Conservation (phyloP, 2,113 vertebrate species). For the Chrysochloris asiatica region DNA sequence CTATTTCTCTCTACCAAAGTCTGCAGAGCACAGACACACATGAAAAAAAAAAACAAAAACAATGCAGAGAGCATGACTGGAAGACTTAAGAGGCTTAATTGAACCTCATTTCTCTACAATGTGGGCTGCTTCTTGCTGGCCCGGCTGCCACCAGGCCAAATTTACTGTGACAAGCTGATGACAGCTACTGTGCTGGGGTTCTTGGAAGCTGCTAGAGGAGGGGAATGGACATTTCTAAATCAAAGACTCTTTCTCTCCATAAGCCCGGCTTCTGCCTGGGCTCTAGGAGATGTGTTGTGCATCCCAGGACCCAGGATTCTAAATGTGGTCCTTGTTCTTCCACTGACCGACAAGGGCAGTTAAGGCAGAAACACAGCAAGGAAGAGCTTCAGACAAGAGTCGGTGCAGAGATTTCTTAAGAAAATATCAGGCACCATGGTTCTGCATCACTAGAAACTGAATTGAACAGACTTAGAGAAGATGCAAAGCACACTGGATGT, state of each 20-base stretch:
- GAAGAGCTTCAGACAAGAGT: background rate
- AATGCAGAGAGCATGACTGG: accelerated
- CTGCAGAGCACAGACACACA: background rate
- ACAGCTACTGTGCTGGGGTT: background rate
- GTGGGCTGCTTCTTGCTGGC: background rate
- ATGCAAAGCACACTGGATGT: too few relatives aligned
- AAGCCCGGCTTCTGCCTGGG: accelerated
- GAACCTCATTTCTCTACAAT: conserved; percentile 57
- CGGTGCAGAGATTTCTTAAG: accelerated
- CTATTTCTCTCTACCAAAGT: accelerated
- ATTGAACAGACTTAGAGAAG: background rate
- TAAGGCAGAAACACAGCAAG: background rate
- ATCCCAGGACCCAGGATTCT: background rate
- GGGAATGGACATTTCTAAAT: background rate
- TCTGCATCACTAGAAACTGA: too few relatives aligned
- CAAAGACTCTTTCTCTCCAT: background rate
- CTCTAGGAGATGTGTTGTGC: background rate
- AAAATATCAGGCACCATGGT: background rate
- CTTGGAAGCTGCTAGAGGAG: background rate
- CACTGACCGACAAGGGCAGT: background rate
- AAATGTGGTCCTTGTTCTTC: background rate
- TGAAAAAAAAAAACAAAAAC: background rate
- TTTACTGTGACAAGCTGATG: background rate
- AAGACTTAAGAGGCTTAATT: conserved; percentile 67
- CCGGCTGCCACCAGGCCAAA: background rate